Percentiles rank a stretch among this genome's conserved stretches.
phyloP scores from a whole-genome alignment of 2,113 vertebrate species.

The Corydoras sp. region DNA sequence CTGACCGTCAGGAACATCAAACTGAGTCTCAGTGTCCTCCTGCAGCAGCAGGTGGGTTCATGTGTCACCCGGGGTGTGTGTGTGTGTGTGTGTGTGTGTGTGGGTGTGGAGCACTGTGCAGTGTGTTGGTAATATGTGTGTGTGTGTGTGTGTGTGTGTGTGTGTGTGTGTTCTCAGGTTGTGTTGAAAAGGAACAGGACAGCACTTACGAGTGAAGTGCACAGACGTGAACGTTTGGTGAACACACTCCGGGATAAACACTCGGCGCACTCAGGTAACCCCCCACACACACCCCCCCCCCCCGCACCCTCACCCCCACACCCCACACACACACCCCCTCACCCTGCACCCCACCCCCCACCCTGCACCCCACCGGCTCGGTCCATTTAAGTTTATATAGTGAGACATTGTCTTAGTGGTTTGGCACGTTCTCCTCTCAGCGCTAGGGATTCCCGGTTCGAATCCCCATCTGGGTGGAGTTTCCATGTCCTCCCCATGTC shows the following conservation, averaged over 20 bases:
- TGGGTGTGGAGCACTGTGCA: background rate
- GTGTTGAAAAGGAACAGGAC: conserved; percentile 27
- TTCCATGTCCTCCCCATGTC: too few species aligned
- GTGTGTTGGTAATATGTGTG: background rate
- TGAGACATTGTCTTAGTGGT: too few species aligned
- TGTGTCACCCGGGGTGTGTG: background rate
- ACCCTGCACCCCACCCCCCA: too few species aligned
- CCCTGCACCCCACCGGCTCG: too few species aligned
- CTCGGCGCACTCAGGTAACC: background rate
- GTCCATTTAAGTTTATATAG: too few species aligned
- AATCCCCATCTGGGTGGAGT: too few species aligned
- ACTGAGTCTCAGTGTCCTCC: conserved; percentile 10
- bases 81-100: background rate
- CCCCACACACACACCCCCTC: too few species aligned
- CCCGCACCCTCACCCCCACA: too few species aligned
- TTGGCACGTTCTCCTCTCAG: too few species aligned
- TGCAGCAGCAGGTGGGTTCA: conserved; percentile 27
- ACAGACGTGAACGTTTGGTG: background rate
- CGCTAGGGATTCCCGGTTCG: too few species aligned
- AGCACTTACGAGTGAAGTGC: conserved; percentile 10
- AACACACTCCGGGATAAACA: conserved; percentile 16
- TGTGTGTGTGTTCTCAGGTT: conserved; percentile 16
- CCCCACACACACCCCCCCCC: too few species aligned
- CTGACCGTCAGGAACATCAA: conserved; percentile 13
- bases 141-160: background rate